Percentiles rank a stretch among this genome's conserved stretches.
Evolutionary conservation across 2,113 vertebrate genomes (phyloP).

Genomic region (Zosterops lateralis): DNA sequence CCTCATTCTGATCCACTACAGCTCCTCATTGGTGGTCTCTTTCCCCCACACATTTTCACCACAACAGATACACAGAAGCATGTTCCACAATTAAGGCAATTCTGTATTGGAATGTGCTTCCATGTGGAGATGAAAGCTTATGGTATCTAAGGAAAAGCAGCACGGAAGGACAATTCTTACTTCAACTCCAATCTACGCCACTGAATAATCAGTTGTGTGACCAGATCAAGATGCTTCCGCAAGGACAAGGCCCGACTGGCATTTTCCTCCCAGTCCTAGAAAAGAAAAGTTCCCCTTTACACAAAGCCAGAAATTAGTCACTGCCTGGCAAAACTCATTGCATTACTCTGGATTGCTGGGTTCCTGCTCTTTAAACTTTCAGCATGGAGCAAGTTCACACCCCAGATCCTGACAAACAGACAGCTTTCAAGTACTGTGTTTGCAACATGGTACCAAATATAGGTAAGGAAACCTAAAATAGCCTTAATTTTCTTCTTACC

Average conservation of each 20-base stretch:
- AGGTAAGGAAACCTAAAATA: neutral
- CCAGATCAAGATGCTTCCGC: conserved; percentile 82
- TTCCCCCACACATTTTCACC: too few relatives aligned
- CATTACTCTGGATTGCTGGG: neutral
- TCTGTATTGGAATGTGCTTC: neutral
- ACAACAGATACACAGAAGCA: neutral
- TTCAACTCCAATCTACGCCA: conserved; percentile 93
- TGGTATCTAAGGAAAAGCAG: neutral
- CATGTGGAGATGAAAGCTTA: neutral
- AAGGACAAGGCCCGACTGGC: conserved; percentile 87
- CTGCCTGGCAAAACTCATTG: neutral
- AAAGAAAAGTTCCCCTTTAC: neutral
- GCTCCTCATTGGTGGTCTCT: accelerated
- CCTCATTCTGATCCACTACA: neutral
- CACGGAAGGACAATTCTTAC: conserved; percentile 68
- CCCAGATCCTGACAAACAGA: neutral
- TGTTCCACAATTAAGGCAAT: neutral
- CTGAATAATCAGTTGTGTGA: conserved; percentile 91
- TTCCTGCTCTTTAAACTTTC: neutral
- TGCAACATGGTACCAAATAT: neutral
- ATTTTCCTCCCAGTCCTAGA: conserved; percentile 95
- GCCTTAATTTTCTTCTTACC: conserved; percentile 66
- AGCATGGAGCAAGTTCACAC: neutral
- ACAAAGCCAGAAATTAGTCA: neutral
- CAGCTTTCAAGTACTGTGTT: neutral